Conservation (phyloP, 2,888 invertebrate genomes). For the Polydrusus pterygomalis region DNA sequence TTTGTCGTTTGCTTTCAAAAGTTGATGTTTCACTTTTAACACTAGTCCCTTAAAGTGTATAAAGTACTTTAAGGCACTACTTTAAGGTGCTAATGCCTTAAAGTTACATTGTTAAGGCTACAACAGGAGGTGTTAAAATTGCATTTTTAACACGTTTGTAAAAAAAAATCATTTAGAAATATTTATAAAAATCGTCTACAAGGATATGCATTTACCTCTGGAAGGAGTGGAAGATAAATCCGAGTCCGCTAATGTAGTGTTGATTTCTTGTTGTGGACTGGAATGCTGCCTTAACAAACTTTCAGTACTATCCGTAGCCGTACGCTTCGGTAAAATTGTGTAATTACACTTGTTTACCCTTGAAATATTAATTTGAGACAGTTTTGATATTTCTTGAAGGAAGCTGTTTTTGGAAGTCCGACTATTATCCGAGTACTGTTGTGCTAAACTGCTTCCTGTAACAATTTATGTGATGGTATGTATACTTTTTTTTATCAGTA, state of each 20-base stretch:
- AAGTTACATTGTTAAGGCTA: too few species aligned
- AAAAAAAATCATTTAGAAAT: background rate
- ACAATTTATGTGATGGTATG: background rate
- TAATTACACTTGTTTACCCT: slow-evolving; percentile 82
- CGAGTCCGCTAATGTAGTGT: slow-evolving; percentile 61
- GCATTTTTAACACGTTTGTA: background rate
- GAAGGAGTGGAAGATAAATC: slow-evolving; percentile 66
- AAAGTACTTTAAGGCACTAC: too few species aligned
- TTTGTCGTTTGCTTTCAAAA: too few species aligned
- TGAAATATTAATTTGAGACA: slow-evolving; percentile 82
- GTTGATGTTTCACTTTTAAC: too few species aligned
- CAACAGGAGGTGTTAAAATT: too few species aligned
- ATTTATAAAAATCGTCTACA: background rate
- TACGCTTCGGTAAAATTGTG: slow-evolving; percentile 77
- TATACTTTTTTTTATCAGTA: background rate
- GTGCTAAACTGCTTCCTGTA: slow-evolving; percentile 64
- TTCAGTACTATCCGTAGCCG: slow-evolving; percentile 80
- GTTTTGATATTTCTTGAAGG: slow-evolving; percentile 78
- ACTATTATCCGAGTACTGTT: slow-evolving; percentile 64
- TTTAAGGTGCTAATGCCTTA: too few species aligned
- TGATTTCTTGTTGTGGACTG: slow-evolving; percentile 61
- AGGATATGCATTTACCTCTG: slow-evolving; percentile 59
- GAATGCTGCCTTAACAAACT: slow-evolving; percentile 74
- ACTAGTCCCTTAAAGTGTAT: too few species aligned
- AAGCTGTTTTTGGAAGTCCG: slow-evolving; percentile 67